Percentiles rank a stretch among this genome's conserved stretches.
These are phyloP conservation scores for Mycetomoellerius zeteki DNA, from an alignment of 1,140 invertebrate species.

Conservation along the genomic window DNA sequence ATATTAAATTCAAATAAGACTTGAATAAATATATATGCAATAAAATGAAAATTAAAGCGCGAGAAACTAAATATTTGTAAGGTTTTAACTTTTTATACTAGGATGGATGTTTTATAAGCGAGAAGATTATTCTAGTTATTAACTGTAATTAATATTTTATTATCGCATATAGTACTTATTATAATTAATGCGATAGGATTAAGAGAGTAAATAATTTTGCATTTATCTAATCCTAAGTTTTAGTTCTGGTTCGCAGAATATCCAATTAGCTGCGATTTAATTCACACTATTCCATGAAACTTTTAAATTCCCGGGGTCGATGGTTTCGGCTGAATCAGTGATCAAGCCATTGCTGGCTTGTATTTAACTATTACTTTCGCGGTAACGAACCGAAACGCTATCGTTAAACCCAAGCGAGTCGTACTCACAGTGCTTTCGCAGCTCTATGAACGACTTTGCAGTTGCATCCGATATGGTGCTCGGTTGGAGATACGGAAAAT, in stretches of 20 bases:
- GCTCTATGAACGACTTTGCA: constrained; percentile 39
- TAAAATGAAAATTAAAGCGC: not conserved
- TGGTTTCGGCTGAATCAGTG: constrained; percentile 4
- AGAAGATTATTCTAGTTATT: not conserved
- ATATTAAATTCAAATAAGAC: not conserved
- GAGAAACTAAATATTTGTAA: constrained; percentile 15
- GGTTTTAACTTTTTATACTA: not conserved
- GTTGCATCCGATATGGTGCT: not conserved
- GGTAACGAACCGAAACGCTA: constrained; percentile 50
- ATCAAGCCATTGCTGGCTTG: constrained; percentile 8
- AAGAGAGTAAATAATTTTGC: not conserved
- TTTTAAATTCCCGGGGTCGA: constrained; percentile 33
- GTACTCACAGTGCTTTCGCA: constrained; percentile 3
- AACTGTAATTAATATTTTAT: not conserved
- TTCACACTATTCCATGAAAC: not conserved
- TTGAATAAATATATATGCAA: not conserved
- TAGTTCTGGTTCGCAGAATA: not conserved
- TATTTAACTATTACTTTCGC: constrained; percentile 50
- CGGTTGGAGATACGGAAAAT: constrained; percentile 5
- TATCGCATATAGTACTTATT: not conserved
- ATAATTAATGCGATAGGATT: not conserved
- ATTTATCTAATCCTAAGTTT: not conserved
- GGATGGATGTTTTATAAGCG: not conserved
- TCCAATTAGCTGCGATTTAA: constrained; percentile 3
- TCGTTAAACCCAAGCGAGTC: constrained; percentile 25